These are phyloP conservation scores for Bubalus kerabau DNA, from an alignment of 2,113 vertebrate species.

Conservation along the genomic window DNA sequence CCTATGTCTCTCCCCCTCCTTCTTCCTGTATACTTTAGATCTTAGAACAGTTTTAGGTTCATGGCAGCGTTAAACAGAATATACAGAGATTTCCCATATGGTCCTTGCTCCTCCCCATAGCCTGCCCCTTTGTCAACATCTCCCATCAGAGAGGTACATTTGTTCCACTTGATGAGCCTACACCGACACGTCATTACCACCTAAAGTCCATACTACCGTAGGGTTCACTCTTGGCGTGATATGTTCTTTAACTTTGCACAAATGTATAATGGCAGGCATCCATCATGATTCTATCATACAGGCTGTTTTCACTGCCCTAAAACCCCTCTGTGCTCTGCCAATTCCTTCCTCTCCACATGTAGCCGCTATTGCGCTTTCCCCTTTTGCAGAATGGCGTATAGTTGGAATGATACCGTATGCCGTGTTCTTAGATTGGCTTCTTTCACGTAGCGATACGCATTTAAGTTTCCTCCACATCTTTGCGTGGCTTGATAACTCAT, in stretches of 20 bases:
- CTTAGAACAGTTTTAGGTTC: background rate
- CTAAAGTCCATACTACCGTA: background rate
- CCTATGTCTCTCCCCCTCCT: background rate
- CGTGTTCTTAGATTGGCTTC: background rate
- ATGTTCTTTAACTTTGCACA: background rate
- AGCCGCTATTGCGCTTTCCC: background rate
- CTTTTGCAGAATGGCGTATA: background rate
- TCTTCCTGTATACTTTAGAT: background rate
- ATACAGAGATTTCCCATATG: background rate
- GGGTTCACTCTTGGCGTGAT: background rate
- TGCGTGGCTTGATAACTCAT: background rate
- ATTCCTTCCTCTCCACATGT: background rate
- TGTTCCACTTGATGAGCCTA: background rate
- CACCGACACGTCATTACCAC: background rate
- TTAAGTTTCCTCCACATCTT: background rate
- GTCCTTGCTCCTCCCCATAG: background rate
- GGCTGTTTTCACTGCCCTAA: background rate
- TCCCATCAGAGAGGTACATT: background rate
- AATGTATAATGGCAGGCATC: background rate
- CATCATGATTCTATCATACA: background rate
- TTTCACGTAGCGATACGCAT: rapidly evolving
- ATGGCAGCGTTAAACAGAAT: background rate
- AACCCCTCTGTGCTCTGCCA: background rate
- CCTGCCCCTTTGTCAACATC: background rate
- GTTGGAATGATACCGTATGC: rapidly evolving